These are phyloP conservation scores for Parascotia fuliginaria DNA, from an alignment of 2,888 invertebrate species.

Conservation along the genomic window DNA sequence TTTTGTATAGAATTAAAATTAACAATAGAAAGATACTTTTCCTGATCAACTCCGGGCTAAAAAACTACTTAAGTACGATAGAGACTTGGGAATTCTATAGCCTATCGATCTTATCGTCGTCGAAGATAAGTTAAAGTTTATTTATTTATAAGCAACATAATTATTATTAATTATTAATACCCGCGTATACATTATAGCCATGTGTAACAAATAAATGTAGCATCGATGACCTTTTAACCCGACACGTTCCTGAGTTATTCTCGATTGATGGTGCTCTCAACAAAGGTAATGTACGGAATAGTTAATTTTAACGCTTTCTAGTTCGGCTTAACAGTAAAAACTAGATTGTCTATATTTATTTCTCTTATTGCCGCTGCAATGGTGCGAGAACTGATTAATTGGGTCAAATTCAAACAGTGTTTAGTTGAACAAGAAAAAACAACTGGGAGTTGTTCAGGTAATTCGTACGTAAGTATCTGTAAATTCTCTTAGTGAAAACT, in stretches of 20 bases:
- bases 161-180: neutral
- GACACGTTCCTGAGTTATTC: constrained; percentile 51
- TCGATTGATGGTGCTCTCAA: constrained; percentile 44
- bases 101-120: constrained; percentile 5
- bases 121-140: constrained; percentile 1
- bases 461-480: constrained; percentile 8
- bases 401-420: constrained; percentile 44
- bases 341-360: constrained; percentile 17
- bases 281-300: constrained; percentile 43
- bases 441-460: constrained; percentile 38
- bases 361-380: constrained; percentile 29
- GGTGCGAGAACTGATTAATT: constrained; percentile 45
- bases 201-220: constrained; percentile 19
- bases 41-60: too few relatives aligned
- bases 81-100: neutral
- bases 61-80: too few relatives aligned
- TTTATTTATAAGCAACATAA: constrained; percentile 1
- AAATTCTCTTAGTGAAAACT: constrained; percentile 16
- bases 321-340: constrained; percentile 28
- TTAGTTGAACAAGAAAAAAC: constrained; percentile 43
- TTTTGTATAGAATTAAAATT: too few relatives aligned
- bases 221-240: constrained; percentile 53
- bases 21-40: too few relatives aligned
- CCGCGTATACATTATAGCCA: constrained; percentile 4
- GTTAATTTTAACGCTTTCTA: constrained; percentile 46